Evolutionary conservation across 2,888 invertebrate species (phyloP).

Genomic region (Holacanthella duospinosa): DNA sequence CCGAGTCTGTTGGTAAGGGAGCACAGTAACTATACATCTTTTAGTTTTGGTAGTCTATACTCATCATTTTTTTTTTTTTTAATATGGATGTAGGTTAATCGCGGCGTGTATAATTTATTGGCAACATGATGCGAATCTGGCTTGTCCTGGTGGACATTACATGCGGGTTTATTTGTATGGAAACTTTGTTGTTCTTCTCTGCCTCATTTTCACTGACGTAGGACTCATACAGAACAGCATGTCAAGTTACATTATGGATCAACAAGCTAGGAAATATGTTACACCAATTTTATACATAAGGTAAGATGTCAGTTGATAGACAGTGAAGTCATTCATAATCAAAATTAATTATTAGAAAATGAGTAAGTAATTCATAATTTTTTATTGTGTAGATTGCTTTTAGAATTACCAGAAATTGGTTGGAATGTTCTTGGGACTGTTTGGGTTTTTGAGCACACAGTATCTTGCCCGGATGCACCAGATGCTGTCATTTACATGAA

Average conservation of each 20-base stretch:
- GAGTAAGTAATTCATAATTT: too few relatives aligned
- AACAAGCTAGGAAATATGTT: slow-evolving; percentile 31
- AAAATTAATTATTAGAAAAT: neutral
- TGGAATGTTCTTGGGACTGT: slow-evolving; percentile 71
- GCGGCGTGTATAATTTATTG: slow-evolving; percentile 35
- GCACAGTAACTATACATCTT: neutral
- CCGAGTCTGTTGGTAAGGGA: slow-evolving; percentile 45
- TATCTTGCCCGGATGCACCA: slow-evolving; percentile 49
- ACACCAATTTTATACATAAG: slow-evolving; percentile 34
- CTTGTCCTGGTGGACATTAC: slow-evolving; percentile 60
- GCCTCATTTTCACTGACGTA: slow-evolving; percentile 41
- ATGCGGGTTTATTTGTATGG: slow-evolving; percentile 64
- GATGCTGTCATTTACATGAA: slow-evolving; percentile 55
- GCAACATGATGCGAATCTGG: slow-evolving; percentile 40
- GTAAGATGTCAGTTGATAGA: slow-evolving; percentile 17
- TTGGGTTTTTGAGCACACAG: slow-evolving; percentile 64
- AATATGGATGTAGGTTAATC: slow-evolving; percentile 31
- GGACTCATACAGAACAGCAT: slow-evolving; percentile 39
- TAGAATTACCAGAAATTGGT: slow-evolving; percentile 64
- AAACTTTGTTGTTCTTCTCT: slow-evolving; percentile 39
- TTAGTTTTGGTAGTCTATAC: slow-evolving; percentile 2
- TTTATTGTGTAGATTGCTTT: slow-evolving; percentile 59
- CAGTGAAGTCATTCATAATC: neutral
- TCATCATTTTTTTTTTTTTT: slow-evolving; percentile 4
- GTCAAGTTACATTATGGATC: slow-evolving; percentile 38